Evolutionary conservation across 2,797 vertebrate genomes (phyloP).

Genomic region (Pipistrellus nathusii): DNA sequence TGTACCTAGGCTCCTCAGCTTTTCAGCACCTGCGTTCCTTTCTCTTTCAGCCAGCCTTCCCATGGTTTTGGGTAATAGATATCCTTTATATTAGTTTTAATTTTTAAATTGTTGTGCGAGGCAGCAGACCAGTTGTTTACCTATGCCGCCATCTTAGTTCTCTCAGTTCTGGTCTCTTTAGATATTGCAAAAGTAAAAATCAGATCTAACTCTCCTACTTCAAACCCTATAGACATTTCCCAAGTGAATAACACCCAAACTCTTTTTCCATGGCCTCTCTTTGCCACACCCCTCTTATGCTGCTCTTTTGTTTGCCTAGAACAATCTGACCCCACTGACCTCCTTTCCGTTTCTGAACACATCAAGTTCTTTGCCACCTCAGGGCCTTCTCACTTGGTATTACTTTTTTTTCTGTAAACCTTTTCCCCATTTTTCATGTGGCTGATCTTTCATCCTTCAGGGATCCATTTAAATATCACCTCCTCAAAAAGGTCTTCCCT

Average conservation of each 20-base stretch:
- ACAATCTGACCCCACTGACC: background rate
- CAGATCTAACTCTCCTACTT: slow-evolving; percentile 1
- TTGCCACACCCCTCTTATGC: background rate
- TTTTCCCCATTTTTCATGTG: slow-evolving; percentile 4
- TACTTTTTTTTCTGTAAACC: slow-evolving; percentile 34
- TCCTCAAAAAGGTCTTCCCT: slow-evolving; percentile 21
- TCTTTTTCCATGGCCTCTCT: background rate
- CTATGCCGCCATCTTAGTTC: too few species aligned
- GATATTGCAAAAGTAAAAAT: background rate
- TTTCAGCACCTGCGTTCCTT: too few species aligned
- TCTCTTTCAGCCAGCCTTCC: too few species aligned
- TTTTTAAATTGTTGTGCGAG: too few species aligned
- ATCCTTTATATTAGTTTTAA: too few species aligned
- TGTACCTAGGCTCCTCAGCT: too few species aligned
- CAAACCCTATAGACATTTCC: background rate
- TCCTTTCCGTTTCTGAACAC: slow-evolving; percentile 52
- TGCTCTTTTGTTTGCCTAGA: background rate
- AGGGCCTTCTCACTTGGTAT: background rate
- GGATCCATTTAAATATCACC: slow-evolving; percentile 7
- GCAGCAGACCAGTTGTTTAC: too few species aligned
- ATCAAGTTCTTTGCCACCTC: slow-evolving; percentile 26
- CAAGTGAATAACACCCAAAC: background rate
- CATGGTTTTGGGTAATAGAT: too few species aligned
- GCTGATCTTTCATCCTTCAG: slow-evolving; percentile 43
- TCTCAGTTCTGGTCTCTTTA: slow-evolving; percentile 40